Evolutionary conservation across 2,113 vertebrate species (phyloP).

Genomic region (Pungitius pungitius): DNA sequence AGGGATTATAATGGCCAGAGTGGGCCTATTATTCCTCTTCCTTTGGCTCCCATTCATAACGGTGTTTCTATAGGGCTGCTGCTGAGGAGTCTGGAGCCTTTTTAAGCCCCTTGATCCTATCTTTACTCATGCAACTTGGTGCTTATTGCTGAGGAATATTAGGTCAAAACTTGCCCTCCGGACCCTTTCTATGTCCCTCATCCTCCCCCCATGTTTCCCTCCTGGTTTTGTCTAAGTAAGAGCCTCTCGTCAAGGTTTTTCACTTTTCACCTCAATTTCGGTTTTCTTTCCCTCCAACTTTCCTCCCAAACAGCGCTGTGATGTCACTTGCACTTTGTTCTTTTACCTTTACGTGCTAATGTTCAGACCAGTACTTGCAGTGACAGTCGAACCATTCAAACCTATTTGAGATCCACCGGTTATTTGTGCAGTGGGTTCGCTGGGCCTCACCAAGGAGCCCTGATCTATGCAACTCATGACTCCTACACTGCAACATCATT

Average conservation of each 20-base stretch:
- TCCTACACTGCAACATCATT: slow-evolving; percentile 12
- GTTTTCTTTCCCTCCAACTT: slow-evolving; percentile 1
- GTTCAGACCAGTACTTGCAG: not conserved
- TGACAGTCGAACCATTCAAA: too few relatives aligned
- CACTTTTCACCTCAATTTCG: not conserved
- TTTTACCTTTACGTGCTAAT: not conserved
- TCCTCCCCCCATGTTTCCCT: not conserved
- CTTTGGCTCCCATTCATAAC: slow-evolving; percentile 49
- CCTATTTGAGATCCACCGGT: too few relatives aligned
- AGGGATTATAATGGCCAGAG: slow-evolving; percentile 39
- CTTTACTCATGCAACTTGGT: slow-evolving; percentile 23
- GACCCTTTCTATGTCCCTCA: slow-evolving; percentile 1
- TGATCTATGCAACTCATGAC: slow-evolving; percentile 11
- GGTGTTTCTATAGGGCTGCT: slow-evolving; percentile 45
- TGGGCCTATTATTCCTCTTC: slow-evolving; percentile 50
- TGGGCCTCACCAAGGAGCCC: slow-evolving; percentile 11
- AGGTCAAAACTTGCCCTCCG: slow-evolving; percentile 13
- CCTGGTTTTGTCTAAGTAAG: slow-evolving; percentile 9
- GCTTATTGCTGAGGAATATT: slow-evolving; percentile 11
- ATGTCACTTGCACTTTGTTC: not conserved
- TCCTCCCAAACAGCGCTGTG: not conserved
- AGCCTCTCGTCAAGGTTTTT: slow-evolving; percentile 8
- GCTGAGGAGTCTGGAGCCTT: slow-evolving; percentile 29
- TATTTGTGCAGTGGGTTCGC: slow-evolving; percentile 8
- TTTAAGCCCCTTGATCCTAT: slow-evolving; percentile 43